Evolutionary conservation across 37 sponge, comb jelly and placozoan genomes (phyloP).

Genomic region (Axinella damicornis): DNA sequence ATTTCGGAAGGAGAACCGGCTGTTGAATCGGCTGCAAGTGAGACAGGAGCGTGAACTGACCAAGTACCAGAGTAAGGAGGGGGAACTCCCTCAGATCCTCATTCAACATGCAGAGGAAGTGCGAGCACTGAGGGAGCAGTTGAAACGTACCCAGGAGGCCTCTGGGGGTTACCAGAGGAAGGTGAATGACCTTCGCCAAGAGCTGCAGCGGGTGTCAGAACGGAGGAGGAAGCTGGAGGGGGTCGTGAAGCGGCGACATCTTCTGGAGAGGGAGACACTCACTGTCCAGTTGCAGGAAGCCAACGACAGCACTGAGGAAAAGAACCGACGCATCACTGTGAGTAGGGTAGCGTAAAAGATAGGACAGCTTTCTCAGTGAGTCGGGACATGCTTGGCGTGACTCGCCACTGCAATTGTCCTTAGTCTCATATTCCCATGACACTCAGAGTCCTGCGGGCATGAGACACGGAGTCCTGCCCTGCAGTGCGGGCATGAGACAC

Average conservation of each 20-base stretch:
- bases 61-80: slow-evolving; percentile 42
- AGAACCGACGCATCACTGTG: slow-evolving; percentile 47
- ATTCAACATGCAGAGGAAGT: slow-evolving; percentile 60
- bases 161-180: slow-evolving; percentile 21
- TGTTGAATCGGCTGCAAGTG: slow-evolving; percentile 59
- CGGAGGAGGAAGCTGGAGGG: slow-evolving; percentile 55
- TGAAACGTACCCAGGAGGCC: slow-evolving; percentile 49
- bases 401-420: too few relatives aligned
- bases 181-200: slow-evolving; percentile 2
- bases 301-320: slow-evolving; percentile 15
- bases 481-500: too few relatives aligned
- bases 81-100: slow-evolving; percentile 74
- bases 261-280: slow-evolving; percentile 56
- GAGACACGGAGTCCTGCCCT: too few relatives aligned
- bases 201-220: slow-evolving; percentile 28
- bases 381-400: too few relatives aligned
- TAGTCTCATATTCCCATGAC: too few relatives aligned
- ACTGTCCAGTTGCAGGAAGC: slow-evolving; percentile 30
- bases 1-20: slow-evolving; percentile 60
- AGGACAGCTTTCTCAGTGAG: too few relatives aligned
- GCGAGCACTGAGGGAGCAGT: slow-evolving; percentile 22
- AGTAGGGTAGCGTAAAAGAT: too few relatives aligned
- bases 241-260: slow-evolving; percentile 21
- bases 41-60: slow-evolving; percentile 63
- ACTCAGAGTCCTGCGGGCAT: too few relatives aligned